These are phyloP conservation scores for Addax nasomaculatus DNA, from an alignment of 2,113 vertebrate genomes.

Conservation along the genomic window DNA sequence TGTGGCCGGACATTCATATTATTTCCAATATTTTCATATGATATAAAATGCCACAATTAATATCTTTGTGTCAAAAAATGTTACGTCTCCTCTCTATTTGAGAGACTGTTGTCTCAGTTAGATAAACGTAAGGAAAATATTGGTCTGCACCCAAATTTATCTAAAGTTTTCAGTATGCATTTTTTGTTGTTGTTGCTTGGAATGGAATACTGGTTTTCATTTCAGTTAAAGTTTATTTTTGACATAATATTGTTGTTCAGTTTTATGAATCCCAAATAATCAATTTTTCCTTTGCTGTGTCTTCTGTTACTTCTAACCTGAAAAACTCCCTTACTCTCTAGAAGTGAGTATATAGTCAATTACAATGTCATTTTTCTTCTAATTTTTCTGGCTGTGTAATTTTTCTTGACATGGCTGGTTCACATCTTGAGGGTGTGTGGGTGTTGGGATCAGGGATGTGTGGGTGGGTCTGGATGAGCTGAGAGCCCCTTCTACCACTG, in stretches of 20 bases:
- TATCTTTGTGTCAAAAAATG: neutral
- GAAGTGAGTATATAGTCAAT: neutral
- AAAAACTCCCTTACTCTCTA: neutral
- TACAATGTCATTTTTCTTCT: no score
- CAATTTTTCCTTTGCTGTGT: neutral
- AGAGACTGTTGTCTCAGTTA: neutral
- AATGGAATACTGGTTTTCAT: neutral
- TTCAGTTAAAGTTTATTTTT: neutral
- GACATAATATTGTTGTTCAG: neutral
- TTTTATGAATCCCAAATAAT: neutral
- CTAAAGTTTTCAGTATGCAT: neutral
- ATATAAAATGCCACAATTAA: neutral
- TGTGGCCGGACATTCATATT: no score
- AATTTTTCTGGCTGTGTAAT: neutral
- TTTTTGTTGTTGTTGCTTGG: neutral
- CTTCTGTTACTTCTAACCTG: neutral
- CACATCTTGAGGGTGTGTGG: neutral
- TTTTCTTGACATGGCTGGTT: neutral
- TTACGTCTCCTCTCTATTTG: neutral
- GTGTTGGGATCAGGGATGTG: neutral
- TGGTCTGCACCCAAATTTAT: neutral
- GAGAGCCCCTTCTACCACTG: neutral
- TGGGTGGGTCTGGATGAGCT: neutral
- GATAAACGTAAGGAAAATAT: neutral
- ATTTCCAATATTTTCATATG: neutral